Percentiles rank a stretch among this genome's conserved stretches.
These are phyloP conservation scores for Lacanobia wlatinum DNA, from an alignment of 2,888 invertebrate genomes.

Conservation along the genomic window DNA sequence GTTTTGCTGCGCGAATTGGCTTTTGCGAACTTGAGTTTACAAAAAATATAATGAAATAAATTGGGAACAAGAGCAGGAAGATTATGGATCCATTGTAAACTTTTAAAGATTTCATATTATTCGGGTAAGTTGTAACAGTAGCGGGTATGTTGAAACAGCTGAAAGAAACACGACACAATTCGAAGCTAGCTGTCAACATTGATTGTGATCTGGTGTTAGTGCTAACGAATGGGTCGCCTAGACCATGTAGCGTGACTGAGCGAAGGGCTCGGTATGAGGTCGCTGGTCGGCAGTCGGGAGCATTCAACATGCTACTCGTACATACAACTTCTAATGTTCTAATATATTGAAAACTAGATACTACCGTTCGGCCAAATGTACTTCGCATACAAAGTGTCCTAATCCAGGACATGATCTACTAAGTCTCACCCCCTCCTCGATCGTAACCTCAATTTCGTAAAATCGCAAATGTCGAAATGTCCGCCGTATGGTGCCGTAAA, in stretches of 20 bases:
- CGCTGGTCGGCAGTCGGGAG: background rate
- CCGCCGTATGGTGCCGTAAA: no score
- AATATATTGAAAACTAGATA: no score
- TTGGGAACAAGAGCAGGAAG: background rate
- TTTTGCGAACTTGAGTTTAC: background rate
- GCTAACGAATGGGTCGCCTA: slow-evolving; percentile 1
- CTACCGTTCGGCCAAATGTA: no score
- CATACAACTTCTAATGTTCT: no score
- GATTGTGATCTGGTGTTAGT: slow-evolving; percentile 19
- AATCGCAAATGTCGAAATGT: no score
- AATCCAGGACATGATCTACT: no score
- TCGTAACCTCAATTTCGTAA: no score
- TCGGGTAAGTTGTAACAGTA: background rate
- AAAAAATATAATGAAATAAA: background rate
- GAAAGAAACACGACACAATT: slow-evolving; percentile 14
- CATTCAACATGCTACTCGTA: background rate
- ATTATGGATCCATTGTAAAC: background rate
- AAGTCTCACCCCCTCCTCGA: no score
- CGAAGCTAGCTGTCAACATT: background rate
- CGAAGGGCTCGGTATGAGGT: slow-evolving; percentile 13
- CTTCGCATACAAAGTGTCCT: no score
- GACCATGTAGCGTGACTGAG: slow-evolving; percentile 26
- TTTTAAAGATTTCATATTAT: background rate
- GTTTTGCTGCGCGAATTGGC: background rate
- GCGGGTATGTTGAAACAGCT: slow-evolving; percentile 6